These are phyloP conservation scores for Rotaria sp. DNA, from an alignment of 2,888 invertebrate genomes.

Conservation along the genomic window DNA sequence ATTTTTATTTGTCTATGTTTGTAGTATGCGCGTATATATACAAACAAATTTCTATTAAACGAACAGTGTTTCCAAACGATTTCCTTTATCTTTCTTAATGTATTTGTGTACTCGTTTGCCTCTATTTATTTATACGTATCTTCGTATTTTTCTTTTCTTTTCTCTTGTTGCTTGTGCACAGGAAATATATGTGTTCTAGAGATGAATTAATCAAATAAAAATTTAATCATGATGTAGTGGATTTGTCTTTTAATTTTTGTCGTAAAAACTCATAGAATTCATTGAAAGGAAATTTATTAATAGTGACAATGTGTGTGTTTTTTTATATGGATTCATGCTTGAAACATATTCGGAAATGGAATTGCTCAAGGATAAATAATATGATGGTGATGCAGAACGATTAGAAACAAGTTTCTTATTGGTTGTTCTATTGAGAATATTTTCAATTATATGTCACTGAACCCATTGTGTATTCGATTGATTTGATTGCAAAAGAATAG, in stretches of 20 bases:
- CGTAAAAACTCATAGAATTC: too few species aligned
- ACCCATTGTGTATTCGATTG: too few species aligned
- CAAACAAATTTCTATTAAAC: background rate
- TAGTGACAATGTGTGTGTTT: too few species aligned
- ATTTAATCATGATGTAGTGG: background rate
- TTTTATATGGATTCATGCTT: too few species aligned
- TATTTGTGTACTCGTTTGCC: background rate
- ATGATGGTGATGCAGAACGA: background rate
- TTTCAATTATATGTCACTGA: too few species aligned
- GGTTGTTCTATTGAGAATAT: too few species aligned
- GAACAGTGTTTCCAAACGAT: background rate
- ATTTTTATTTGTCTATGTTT: background rate
- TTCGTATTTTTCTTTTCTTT: background rate
- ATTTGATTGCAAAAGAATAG: too few species aligned
- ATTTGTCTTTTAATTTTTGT: background rate
- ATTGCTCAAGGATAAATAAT: background rate
- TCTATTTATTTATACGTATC: slow-evolving; percentile 7
- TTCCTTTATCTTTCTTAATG: background rate
- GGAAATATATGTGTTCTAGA: background rate
- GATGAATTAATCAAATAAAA: slow-evolving; percentile 17
- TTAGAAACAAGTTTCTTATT: background rate
- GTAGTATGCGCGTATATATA: background rate
- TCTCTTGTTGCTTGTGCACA: background rate
- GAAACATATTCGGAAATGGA: background rate
- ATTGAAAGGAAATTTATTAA: too few species aligned